These are phyloP conservation scores for Luperina testacea DNA, from an alignment of 2,888 invertebrate species.

Conservation along the genomic window DNA sequence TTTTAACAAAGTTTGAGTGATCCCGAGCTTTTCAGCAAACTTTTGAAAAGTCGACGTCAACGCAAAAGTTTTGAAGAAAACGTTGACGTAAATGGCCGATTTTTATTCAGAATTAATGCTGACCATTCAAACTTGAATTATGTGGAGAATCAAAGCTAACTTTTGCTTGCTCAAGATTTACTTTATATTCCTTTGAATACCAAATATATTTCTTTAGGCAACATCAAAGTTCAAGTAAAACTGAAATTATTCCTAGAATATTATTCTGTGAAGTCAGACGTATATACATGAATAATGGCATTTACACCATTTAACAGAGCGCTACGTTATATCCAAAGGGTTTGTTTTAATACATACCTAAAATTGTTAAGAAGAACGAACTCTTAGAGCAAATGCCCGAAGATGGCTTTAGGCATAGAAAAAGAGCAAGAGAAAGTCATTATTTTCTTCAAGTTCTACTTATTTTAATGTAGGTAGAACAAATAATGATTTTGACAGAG, in stretches of 20 bases:
- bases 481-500: not conserved
- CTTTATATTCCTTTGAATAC: slow-evolving; percentile 42
- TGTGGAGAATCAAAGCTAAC: slow-evolving; percentile 45
- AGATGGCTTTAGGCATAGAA: not conserved
- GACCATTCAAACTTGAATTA: slow-evolving; percentile 35
- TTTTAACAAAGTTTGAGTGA: slow-evolving; percentile 4
- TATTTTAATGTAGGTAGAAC: not conserved
- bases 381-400: not conserved
- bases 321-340: slow-evolving; percentile 20
- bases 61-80: slow-evolving; percentile 29
- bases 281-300: slow-evolving; percentile 36
- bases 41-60: slow-evolving; percentile 16
- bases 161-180: slow-evolving; percentile 39
- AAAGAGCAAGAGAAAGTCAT: not conserved
- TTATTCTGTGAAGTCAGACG: slow-evolving; percentile 38
- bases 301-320: slow-evolving; percentile 29
- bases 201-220: slow-evolving; percentile 46
- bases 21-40: not conserved
- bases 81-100: slow-evolving; percentile 23
- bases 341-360: slow-evolving; percentile 18
- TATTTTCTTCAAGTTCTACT: slow-evolving; percentile 1
- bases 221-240: slow-evolving; percentile 44
- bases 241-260: slow-evolving; percentile 31
- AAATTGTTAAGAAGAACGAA: slow-evolving; percentile 12
- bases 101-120: slow-evolving; percentile 36